These are phyloP conservation scores for Lanius collurio DNA, from an alignment of 2,113 vertebrate species.

Conservation along the genomic window DNA sequence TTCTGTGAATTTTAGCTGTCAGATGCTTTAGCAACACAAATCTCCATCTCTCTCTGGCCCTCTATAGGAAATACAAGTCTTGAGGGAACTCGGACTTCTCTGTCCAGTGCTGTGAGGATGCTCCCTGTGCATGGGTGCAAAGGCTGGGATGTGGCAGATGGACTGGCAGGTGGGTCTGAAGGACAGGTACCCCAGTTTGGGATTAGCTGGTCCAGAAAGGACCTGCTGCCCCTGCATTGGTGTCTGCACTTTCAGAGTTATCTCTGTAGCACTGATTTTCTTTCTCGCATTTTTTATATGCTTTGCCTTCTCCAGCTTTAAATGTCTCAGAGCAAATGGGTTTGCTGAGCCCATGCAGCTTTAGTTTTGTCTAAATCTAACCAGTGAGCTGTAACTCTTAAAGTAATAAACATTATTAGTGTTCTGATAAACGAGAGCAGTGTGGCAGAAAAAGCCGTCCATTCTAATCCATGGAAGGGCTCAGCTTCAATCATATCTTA, in stretches of 20 bases:
- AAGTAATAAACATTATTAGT: conserved; percentile 41
- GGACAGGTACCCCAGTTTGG: not conserved
- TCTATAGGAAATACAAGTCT: not conserved
- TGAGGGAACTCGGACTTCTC: not conserved
- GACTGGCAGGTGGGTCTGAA: not conserved
- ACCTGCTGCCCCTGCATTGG: not conserved
- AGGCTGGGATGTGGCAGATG: not conserved
- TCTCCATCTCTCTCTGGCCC: not conserved
- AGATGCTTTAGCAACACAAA: not conserved
- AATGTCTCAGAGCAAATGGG: not conserved
- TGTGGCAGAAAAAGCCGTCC: not conserved
- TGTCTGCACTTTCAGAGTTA: not conserved
- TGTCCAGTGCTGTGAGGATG: not conserved
- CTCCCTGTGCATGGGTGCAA: not conserved
- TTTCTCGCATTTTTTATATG: rapidly evolving
- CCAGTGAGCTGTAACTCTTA: not conserved
- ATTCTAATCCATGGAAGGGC: conserved; percentile 17
- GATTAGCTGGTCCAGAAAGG: not conserved
- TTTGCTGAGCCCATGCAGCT: not conserved
- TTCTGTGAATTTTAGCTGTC: not conserved
- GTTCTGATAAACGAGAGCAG: conserved; percentile 16
- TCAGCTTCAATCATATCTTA: conserved; percentile 21
- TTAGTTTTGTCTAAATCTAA: not conserved
- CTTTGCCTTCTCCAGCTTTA: not conserved
- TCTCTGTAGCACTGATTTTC: not conserved